Conservation (phyloP, 2,113 vertebrate genomes). For the Neolamprologus brichardi region DNA sequence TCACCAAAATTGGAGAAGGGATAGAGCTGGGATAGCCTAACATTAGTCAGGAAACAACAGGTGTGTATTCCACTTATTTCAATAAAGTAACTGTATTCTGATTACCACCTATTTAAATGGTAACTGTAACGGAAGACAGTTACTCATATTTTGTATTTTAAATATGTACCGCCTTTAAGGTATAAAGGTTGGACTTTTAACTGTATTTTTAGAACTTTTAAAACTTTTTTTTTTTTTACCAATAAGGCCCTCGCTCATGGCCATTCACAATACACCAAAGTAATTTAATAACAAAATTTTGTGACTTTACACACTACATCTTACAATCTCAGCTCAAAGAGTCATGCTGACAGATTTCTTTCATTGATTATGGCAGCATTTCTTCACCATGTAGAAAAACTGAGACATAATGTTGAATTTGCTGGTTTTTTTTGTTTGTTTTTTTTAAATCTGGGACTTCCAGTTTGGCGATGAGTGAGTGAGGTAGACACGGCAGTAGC, state of each 20-base stretch:
- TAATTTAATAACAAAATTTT: background rate
- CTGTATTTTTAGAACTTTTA: background rate
- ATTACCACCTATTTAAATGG: background rate
- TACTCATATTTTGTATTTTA: background rate
- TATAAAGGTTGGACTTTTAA: background rate
- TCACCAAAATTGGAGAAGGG: background rate
- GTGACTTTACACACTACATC: background rate
- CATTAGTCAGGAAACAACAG: background rate
- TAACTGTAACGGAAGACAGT: background rate
- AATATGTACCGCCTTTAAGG: background rate
- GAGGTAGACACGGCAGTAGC: too few relatives aligned
- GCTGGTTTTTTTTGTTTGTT: rapidly evolving
- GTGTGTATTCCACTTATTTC: background rate
- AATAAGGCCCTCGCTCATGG: background rate
- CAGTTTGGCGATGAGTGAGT: too few relatives aligned
- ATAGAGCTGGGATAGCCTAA: background rate
- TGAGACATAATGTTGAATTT: background rate
- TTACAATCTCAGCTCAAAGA: background rate
- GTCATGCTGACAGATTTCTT: background rate
- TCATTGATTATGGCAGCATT: background rate
- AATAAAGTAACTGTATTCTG: background rate
- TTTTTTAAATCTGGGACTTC: too few relatives aligned
- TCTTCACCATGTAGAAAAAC: background rate
- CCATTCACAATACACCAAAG: background rate
- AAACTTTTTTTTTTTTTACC: background rate